A percentile compares a stretch with the other conserved stretches of the same genome.
These are phyloP conservation scores for Thysanoteuthis rhombus DNA, from an alignment of 2,888 invertebrate genomes.

Conservation along the genomic window DNA sequence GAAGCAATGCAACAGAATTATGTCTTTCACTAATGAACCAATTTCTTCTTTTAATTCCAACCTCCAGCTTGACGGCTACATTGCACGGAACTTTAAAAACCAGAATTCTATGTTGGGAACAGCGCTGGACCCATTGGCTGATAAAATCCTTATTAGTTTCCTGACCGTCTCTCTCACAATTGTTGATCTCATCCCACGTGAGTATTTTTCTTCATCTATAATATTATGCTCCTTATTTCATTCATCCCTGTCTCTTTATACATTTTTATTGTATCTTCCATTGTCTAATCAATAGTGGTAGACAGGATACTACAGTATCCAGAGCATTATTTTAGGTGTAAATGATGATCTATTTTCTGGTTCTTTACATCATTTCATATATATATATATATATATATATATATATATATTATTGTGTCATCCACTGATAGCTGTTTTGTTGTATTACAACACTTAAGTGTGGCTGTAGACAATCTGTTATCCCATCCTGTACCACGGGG, in stretches of 20 bases:
- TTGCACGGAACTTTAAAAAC: slow-evolving; percentile 89
- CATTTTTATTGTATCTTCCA: background rate
- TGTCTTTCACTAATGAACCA: too few species aligned
- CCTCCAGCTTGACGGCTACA: slow-evolving; percentile 90
- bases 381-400: too few species aligned
- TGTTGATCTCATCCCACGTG: slow-evolving; percentile 83
- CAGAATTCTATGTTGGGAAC: slow-evolving; percentile 94
- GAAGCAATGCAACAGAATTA: too few species aligned
- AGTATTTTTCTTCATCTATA: slow-evolving; percentile 33
- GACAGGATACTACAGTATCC: background rate
- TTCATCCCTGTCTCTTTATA: background rate
- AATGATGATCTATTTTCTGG: background rate
- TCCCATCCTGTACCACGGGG: too few species aligned
- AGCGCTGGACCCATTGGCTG: slow-evolving; percentile 95
- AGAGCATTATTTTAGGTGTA: background rate
- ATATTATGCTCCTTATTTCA: background rate
- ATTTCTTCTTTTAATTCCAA: background rate
- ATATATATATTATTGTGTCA: too few species aligned
- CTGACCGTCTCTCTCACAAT: slow-evolving; percentile 88
- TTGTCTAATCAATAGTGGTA: background rate
- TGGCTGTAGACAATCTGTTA: too few species aligned
- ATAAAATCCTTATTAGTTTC: slow-evolving; percentile 91
- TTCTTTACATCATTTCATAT: background rate
- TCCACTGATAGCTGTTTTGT: too few species aligned
- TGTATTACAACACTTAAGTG: too few species aligned